Base-by-base conservation (phyloP, 2,797 vertebrate genomes). In the Muscicapa striata region DNA sequence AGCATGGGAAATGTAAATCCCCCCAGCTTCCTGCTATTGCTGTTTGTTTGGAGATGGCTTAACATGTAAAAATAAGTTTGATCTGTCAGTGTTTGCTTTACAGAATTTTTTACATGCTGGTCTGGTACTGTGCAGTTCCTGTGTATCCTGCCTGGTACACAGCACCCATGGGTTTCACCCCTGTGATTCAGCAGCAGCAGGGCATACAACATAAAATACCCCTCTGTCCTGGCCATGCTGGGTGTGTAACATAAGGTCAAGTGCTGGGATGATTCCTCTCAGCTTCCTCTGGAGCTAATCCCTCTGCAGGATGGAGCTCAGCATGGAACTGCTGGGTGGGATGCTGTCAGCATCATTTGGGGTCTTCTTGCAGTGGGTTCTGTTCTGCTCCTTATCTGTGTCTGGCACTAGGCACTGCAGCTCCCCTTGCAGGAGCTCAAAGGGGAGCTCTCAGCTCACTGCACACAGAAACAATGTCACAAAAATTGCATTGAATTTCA, bases 1-100 rank as follows among this genome's bases (percentile, higher is more conserved):
- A 4, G 27, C 77, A 62, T 8, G 36, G 49, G 54, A 78, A 92
- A 89, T 15, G 13, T 15, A 91, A 87, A 91, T 68, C 36, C 55
- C 11, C 61, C 22, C 32, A 74, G 13, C 40, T 93, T 94, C 41
- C 77, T 87, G 58, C 23, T 75, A 8, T 38, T 74, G 43, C 46
- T 82, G 15, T 72, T 83, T 94, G 73, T 94, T 88, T 90, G 26
- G 70, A 90, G 45, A 79, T 74, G 48, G 36, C 54, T 90, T 89
- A 70, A 80, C 74, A 49, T 6, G 49, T 63, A 79, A 89, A 77
- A 96, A 76, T 27, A 27, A 55, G 52, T 24, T 40, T 70, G 20
- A 58, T 32, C 22, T 30, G 41, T 18, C 17, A 72, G 30, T 61
- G 38, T 57, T 58, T 70, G 21, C 20, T 63, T 74, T 79, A 59